Conservation (phyloP, 2,113 vertebrate genomes). For the Cephalopterus ornatus region DNA sequence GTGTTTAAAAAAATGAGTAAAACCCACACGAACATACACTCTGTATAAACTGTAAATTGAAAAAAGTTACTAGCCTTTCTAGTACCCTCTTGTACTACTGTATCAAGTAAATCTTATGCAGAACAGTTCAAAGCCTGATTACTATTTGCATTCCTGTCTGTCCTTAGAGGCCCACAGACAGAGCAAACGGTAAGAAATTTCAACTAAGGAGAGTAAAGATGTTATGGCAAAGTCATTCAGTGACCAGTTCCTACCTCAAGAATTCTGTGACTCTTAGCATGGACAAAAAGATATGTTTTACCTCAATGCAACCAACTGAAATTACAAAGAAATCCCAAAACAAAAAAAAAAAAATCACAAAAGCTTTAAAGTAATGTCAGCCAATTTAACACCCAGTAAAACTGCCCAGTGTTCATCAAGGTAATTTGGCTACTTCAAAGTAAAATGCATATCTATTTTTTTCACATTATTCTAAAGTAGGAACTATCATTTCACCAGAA, state of each 20-base stretch:
- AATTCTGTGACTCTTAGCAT: neutral
- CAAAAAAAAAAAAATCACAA: neutral
- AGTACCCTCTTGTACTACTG: neutral
- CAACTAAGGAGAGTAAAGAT: neutral
- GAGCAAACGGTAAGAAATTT: neutral
- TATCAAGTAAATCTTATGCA: neutral
- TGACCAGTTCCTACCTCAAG: neutral
- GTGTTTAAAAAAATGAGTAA: neutral
- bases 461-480: neutral
- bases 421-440: neutral
- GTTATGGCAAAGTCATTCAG: neutral
- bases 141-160: fast-evolving
- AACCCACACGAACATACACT: neutral
- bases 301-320: neutral
- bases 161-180: neutral
- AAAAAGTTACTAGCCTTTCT: neutral
- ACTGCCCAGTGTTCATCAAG: neutral
- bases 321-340: neutral
- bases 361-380: neutral
- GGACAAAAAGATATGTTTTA: neutral
- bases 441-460: neutral
- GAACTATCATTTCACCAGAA: neutral
- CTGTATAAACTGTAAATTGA: neutral
- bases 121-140: neutral
- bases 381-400: neutral